Evolutionary conservation across 2,113 vertebrate genomes (phyloP).

Genomic region (Vulpes vulpes): DNA sequence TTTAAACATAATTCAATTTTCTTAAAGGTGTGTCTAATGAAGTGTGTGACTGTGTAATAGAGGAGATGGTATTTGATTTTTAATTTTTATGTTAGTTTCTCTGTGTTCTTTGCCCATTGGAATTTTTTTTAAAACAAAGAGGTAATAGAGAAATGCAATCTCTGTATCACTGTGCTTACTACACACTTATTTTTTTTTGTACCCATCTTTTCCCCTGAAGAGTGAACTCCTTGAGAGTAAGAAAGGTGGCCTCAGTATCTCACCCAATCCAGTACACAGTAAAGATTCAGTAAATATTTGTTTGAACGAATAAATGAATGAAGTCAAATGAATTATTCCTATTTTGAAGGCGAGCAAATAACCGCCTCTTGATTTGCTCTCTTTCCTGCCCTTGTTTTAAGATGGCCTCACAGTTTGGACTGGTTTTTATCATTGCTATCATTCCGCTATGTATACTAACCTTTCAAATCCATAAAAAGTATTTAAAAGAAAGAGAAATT

Average conservation of each 20-base stretch:
- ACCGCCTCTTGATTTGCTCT: constrained; percentile 69
- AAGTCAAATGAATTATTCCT: constrained; percentile 66
- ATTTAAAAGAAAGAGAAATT: constrained; percentile 89
- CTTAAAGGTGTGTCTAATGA: constrained; percentile 76
- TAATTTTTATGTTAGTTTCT: constrained; percentile 75
- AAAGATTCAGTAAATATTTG: constrained; percentile 29
- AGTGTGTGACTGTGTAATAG: constrained; percentile 79
- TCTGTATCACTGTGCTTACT: not conserved
- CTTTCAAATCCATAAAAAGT: constrained; percentile 88
- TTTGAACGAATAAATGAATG: constrained; percentile 57
- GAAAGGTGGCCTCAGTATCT: not conserved
- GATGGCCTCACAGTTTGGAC: constrained; percentile 78
- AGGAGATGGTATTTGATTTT: constrained; percentile 68
- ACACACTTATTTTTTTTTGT: not conserved
- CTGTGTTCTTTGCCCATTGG: constrained; percentile 64
- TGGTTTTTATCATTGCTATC: constrained; percentile 85
- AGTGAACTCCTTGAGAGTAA: not conserved
- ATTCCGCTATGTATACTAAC: constrained; percentile 81
- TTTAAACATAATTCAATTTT: constrained; percentile 77
- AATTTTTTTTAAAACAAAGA: constrained; percentile 74
- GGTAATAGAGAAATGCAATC: not conserved
- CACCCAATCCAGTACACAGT: not conserved
- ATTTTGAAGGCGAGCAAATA: constrained; percentile 80
- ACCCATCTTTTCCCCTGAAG: not conserved
- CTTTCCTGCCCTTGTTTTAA: constrained; percentile 77